Conservation (phyloP, 2,888 invertebrate species). For the Ashinkailepas kermadecensis region DNA sequence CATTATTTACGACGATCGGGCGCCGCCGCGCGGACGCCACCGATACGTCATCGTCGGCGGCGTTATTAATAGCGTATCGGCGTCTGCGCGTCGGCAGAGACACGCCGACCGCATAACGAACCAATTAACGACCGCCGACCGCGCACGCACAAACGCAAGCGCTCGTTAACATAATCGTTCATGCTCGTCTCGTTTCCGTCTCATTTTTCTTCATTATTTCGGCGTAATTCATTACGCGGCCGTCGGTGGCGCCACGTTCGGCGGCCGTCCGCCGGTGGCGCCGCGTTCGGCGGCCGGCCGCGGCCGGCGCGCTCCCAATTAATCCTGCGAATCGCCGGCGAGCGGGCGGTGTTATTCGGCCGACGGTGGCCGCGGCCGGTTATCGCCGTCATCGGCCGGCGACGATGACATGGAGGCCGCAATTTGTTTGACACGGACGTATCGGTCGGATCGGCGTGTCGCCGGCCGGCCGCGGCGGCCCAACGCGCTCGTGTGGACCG, state of each 20-base stretch:
- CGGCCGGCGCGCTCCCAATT: background rate
- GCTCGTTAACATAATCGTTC: slow-evolving; percentile 16
- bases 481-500: background rate
- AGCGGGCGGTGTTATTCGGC: background rate
- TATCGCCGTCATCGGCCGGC: background rate
- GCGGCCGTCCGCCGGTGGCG: background rate
- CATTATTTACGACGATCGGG: too few species aligned
- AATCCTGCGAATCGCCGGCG: background rate
- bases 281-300: background rate
- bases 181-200: slow-evolving; percentile 19
- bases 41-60: slow-evolving; percentile 6
- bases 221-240: background rate
- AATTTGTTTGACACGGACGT: slow-evolving; percentile 19
- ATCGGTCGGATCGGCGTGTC: background rate
- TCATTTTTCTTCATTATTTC: slow-evolving; percentile 19
- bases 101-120: slow-evolving; percentile 10
- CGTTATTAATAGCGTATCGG: slow-evolving; percentile 4
- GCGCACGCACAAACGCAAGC: slow-evolving; percentile 5
- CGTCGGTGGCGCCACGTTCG: background rate
- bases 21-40: too few species aligned
- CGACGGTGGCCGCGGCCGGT: background rate
- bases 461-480: background rate
- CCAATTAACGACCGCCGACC: background rate
- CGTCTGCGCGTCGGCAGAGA: background rate
- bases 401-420: background rate